Percentiles rank a stretch among this genome's conserved stretches.
phyloP scores from a whole-genome alignment of 2,113 vertebrate genomes.

The Lepus timidus region DNA sequence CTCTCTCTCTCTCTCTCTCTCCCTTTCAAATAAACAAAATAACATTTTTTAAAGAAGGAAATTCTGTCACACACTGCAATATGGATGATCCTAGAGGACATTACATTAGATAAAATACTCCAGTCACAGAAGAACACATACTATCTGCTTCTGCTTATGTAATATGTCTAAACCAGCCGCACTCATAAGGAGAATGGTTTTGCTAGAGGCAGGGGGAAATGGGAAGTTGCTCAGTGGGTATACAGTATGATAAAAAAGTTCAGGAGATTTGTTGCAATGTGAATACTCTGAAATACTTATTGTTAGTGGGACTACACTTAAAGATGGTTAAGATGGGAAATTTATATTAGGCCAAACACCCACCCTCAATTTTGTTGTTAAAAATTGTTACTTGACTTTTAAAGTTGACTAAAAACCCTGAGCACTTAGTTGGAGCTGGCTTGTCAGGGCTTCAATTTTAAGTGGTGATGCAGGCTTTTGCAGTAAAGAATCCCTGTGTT shows the following conservation, averaged over 20 bases:
- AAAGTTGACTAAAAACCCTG: neutral
- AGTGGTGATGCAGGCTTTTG: neutral
- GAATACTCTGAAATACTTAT: conserved; percentile 17
- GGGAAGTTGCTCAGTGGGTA: neutral
- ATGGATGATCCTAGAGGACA: neutral
- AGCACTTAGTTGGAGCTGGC: neutral
- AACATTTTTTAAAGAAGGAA: neutral
- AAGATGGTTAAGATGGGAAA: neutral
- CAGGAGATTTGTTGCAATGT: neutral
- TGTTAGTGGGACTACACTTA: neutral
- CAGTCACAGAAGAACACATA: neutral
- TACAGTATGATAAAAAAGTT: conserved; percentile 9
- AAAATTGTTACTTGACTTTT: neutral
- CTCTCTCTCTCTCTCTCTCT: no score
- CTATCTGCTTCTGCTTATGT: neutral
- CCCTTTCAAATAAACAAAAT: no score
- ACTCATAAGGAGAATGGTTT: neutral
- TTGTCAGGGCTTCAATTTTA: neutral
- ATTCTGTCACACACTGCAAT: neutral
- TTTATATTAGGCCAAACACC: neutral
- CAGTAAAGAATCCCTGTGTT: neutral
- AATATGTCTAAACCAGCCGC: neutral
- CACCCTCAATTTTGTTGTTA: no score
- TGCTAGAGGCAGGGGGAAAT: neutral
- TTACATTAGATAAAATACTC: conserved; percentile 10